Evolutionary conservation across 2,113 vertebrate species (phyloP), one percentile per base, ranked within the genome.

Genomic region (Anolis carolinensis): DNA sequence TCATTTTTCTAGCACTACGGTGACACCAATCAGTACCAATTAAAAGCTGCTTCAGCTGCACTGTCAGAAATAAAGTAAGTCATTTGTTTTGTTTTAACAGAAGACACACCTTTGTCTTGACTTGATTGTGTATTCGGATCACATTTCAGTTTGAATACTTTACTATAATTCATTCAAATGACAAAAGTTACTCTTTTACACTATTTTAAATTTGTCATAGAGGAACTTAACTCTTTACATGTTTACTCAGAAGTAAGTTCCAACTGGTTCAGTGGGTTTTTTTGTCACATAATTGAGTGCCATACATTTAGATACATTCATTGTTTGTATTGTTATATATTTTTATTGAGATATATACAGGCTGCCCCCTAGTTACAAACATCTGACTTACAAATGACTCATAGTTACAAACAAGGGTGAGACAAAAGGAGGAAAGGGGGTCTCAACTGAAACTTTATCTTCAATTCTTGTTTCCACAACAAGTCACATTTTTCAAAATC

Each of bases 1-100:
- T 87, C 89, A 6, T 73, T 50, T 92, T 88, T 72, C 75, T 87
- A 62, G 91, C 87, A 94, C 86, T 85, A 90, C 90, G 90, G 92
- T 32, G 70, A 9, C 36, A 89, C 2, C 21, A 72, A 23, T 32
- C 88, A 91, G 79, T 81, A 63, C n/a, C 39, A 81, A 23, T 90
- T 82, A 80, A 72, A 65, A 85, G 62, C 89, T 92, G 62, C 85
- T 85, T 71, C 90, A 71, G 7, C 77, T 48, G 20, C 67, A 1
- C 27, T 44, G 25, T 79, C 90, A 81, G 83, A 89, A 59, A 0
- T 84, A 65, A 93, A 83, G 95, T 93, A 89, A 90, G 88, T 84
- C 34, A 27, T 30, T 25, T 50, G 9, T 77, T 68, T 65, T 52
- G 2, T 70, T 72, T 83, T 48, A 86, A 50, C 81, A 82, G 85